These are phyloP conservation scores for Musca vetustissima DNA, from an alignment of 1,140 invertebrate species.

Conservation along the genomic window DNA sequence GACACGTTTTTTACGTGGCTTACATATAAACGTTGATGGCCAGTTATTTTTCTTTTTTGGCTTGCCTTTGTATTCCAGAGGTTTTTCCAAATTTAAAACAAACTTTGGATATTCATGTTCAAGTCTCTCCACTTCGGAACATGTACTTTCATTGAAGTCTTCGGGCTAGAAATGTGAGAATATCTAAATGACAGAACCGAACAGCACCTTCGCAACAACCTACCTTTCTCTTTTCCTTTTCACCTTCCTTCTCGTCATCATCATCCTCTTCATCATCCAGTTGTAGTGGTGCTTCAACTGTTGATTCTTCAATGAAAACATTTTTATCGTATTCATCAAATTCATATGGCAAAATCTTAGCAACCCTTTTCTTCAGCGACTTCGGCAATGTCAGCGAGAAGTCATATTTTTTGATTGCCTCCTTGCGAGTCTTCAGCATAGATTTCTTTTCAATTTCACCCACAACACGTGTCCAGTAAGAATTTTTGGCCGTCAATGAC, in stretches of 20 bases:
- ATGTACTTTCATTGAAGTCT: slow-evolving; percentile 44
- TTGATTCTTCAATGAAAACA: slow-evolving; percentile 44
- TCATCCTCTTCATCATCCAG: slow-evolving; percentile 33
- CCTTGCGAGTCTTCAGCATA: not conserved
- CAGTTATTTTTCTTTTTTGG: slow-evolving; percentile 38
- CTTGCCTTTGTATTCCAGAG: slow-evolving; percentile 39
- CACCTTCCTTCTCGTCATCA: slow-evolving; percentile 13
- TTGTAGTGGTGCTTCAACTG: slow-evolving; percentile 36
- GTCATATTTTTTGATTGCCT: slow-evolving; percentile 36
- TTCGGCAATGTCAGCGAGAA: slow-evolving; percentile 45
- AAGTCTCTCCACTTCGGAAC: slow-evolving; percentile 46
- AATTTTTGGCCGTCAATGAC: slow-evolving; percentile 17
- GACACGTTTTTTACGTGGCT: slow-evolving; percentile 29
- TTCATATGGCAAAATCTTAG: slow-evolving; percentile 46
- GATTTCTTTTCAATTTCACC: slow-evolving; percentile 26
- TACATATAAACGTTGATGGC: slow-evolving; percentile 42
- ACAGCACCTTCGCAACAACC: too few species aligned
- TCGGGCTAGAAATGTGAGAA: not conserved
- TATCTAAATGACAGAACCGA: not conserved
- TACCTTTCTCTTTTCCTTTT: slow-evolving; percentile 1
- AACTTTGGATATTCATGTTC: slow-evolving; percentile 47
- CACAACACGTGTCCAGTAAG: slow-evolving; percentile 27
- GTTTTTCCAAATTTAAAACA: slow-evolving; percentile 44
- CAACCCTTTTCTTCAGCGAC: slow-evolving; percentile 37
- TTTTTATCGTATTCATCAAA: slow-evolving; percentile 43